Evolutionary conservation across 2,797 vertebrate species (phyloP), one percentile per base, ranked within the genome.

Genomic region (Myripristis murdjan): DNA sequence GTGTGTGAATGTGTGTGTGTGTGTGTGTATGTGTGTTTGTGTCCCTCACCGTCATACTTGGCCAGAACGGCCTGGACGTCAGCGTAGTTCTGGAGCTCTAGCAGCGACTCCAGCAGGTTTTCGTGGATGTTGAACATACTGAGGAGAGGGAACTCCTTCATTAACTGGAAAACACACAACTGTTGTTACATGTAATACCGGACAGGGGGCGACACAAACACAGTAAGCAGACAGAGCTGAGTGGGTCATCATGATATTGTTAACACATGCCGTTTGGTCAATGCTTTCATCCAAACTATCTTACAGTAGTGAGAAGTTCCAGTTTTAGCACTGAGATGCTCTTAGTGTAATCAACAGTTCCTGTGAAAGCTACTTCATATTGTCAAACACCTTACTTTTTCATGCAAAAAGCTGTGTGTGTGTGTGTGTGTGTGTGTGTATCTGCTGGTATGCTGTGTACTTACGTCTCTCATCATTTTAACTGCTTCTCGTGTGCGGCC

Each of bases 391-490:
- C n/a, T n/a, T n/a, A n/a, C n/a, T n/a, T n/a, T n/a, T n/a, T n/a
- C n/a, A n/a, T n/a, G n/a, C n/a, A n/a, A n/a, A n/a, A n/a, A n/a
- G n/a, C n/a, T 43, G 12, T 3, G 31, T 23, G 28, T 23, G 43
- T 23, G 43, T 14, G 44, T 22, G 41, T 33, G 39, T 23, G 52
- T 14, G 22, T 49, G 6, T 26, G 33, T 39, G 11, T 26, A n/a
- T 22, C 3, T 24, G 41, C 44, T 37, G 58, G 20, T 56, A n/a
- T 65, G 31, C 35, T 11, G 39, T 26, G 41, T 66, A 96, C 97
- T 97, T 93, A 99, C 97, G 89, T 99, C 97, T 96, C 97, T 96
- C 98, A 99, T 98, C 97, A 99, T 99, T 92, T 99, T 99, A 64
- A 98, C 97, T 49, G 98, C 98, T 95, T 99, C 98, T 89, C 97